A percentile compares a stretch with the other conserved stretches of the same genome.
Conservation (phyloP, 1,140 invertebrate species). For the Wasmannia auropunctata region DNA sequence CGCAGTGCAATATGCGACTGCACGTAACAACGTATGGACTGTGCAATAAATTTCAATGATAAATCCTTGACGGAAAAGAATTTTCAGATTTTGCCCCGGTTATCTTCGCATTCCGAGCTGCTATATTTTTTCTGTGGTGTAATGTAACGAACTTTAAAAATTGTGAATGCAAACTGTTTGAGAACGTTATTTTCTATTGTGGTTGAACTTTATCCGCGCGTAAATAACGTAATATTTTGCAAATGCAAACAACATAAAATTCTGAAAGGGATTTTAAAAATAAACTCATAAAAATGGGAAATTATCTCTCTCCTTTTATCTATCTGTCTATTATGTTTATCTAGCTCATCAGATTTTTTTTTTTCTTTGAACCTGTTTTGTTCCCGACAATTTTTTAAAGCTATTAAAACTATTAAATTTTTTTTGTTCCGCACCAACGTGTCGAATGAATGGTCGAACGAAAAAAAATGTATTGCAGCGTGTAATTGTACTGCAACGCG, state of each 20-base stretch:
- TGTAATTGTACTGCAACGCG: not conserved
- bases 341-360: not conserved
- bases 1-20: not conserved
- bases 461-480: not conserved
- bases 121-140: not conserved
- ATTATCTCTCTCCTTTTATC: not conserved
- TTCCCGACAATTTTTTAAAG: not conserved
- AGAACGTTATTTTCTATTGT: not conserved
- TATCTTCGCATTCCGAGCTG: conserved; percentile 19
- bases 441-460: not conserved
- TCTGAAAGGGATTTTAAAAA: not conserved
- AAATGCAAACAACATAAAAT: not conserved
- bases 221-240: not conserved
- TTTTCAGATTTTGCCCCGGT: conserved; percentile 2
- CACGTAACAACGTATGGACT: not conserved
- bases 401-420: too few species aligned
- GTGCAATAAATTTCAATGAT: conserved; percentile 29
- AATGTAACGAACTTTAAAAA: not conserved
- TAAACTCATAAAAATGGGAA: not conserved
- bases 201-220: not conserved
- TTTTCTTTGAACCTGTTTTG: not conserved
- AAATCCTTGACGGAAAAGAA: conserved; percentile 2
- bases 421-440: not conserved
- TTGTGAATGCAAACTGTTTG: not conserved
- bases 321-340: not conserved